Evolutionary conservation across 2,113 vertebrate genomes (phyloP), one percentile per base, ranked within the genome.

Genomic region (Tympanuchus pallidicinctus): DNA sequence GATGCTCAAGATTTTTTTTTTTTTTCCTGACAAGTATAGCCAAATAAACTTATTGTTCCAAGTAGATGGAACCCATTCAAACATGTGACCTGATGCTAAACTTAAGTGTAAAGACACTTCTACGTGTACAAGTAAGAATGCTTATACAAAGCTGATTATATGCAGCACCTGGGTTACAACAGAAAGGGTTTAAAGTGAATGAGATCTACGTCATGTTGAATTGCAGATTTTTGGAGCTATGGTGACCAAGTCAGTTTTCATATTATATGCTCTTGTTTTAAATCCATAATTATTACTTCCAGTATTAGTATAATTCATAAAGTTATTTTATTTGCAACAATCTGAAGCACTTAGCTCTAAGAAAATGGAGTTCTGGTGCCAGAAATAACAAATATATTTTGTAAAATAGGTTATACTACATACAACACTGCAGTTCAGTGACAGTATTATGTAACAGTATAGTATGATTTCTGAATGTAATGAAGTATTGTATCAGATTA

Each of bases 71-170:
- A 7, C 45, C 54, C 1, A 0, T 15, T 63, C 3, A 52, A 40
- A 13, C 0, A 0, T 5, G 17, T 48, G 30, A 63, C 43, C 63
- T 32, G 34, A 10, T 7, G n/a, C 59, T 25, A 1, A 34, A 5
- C 59, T 13, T 4, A 79, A 54, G 43, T 10, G 25, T 36, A 48
- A 74, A 43, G 63, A 60, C 11, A 0, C 36, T 87, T 70, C 2
- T 66, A 18, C 32, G 7, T 0, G 1, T 50, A 71, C 27, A 50
- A 72, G 47, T 47, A 66, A 75, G 81, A 50, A 24, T 73, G 56
- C 64, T 89, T 80, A 89, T 54, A 81, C 78, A 89, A 75, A 93
- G 74, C 89, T 91, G 92, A 59, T 91, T 92, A 88, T 3, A 42
- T 70, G 56, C 45, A 70, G 38, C 81, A 56, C 57, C 21, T 1